Percentiles rank a stretch among this genome's conserved stretches.
phyloP scores from a whole-genome alignment of 2,888 invertebrate genomes.

The Nudaria mundana region DNA sequence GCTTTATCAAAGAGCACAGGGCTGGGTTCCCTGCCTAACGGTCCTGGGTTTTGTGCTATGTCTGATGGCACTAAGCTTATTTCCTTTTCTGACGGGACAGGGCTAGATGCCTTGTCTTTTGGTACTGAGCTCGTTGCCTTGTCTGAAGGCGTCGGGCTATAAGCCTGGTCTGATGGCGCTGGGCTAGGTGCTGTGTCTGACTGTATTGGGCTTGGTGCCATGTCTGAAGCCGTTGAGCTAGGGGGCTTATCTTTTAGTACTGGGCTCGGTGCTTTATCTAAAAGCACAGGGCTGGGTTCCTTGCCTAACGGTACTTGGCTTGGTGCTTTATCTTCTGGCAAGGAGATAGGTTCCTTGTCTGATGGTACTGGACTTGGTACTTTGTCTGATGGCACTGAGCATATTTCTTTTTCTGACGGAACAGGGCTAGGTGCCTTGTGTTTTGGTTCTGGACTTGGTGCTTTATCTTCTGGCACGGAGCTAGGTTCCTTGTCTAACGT shows the following conservation, averaged over 20 bases:
- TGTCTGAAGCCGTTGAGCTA: slow-evolving; percentile 10
- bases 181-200: slow-evolving; percentile 6
- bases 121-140: neutral
- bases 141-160: neutral
- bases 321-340: slow-evolving; percentile 1
- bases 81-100: slow-evolving; percentile 4
- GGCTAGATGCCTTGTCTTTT: neutral
- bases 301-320: slow-evolving; percentile 7
- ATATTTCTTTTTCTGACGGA: slow-evolving; percentile 26
- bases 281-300: slow-evolving; percentile 1
- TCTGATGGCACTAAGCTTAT: neutral
- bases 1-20: no score
- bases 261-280: slow-evolving; percentile 10
- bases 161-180: neutral
- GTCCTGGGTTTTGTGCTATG: neutral
- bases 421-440: slow-evolving; percentile 24
- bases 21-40: no score
- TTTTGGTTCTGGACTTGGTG: slow-evolving; percentile 2
- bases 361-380: slow-evolving; percentile 8
- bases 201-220: slow-evolving; percentile 6
- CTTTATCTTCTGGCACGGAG: slow-evolving; percentile 3
- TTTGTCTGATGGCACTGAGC: neutral
- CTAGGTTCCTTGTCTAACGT: neutral
- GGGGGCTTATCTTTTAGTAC: neutral
- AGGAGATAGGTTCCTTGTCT: neutral